phyloP scores from a whole-genome alignment of 2,888 invertebrate genomes.

The Cremastinae sp. region DNA sequence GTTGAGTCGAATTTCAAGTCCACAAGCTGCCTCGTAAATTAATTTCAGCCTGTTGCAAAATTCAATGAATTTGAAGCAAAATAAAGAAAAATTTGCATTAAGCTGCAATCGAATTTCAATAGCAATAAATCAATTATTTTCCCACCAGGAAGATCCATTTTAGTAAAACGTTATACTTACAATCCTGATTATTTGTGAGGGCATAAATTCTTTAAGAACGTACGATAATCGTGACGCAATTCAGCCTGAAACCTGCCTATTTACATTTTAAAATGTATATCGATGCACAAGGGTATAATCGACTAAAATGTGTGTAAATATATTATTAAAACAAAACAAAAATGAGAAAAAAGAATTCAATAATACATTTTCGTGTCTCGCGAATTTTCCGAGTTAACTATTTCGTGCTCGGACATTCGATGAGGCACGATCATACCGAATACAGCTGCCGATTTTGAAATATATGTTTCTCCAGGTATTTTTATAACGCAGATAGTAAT shows the following conservation, averaged over 20 bases:
- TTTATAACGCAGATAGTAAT: slow-evolving; percentile 60
- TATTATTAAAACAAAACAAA: slow-evolving; percentile 12
- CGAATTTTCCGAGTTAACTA: slow-evolving; percentile 4
- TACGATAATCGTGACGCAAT: slow-evolving; percentile 60
- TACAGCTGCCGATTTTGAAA: slow-evolving; percentile 56
- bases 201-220: slow-evolving; percentile 9
- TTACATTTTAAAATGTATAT: slow-evolving; percentile 51
- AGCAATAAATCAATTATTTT: slow-evolving; percentile 17
- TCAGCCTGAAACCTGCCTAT: slow-evolving; percentile 66
- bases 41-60: slow-evolving; percentile 66
- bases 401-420: slow-evolving; percentile 4
- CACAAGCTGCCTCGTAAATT: slow-evolving; percentile 77
- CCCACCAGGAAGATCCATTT: slow-evolving; percentile 13
- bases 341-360: slow-evolving; percentile 36
- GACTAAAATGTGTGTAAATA: slow-evolving; percentile 43
- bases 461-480: slow-evolving; percentile 58
- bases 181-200: slow-evolving; percentile 23
- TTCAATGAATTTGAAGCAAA: slow-evolving; percentile 64
- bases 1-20: slow-evolving; percentile 55
- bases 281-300: slow-evolving; percentile 51
- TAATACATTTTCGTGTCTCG: slow-evolving; percentile 3
- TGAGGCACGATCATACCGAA: slow-evolving; percentile 22
- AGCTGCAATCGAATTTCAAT: slow-evolving; percentile 41
- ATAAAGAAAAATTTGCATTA: slow-evolving; percentile 44
- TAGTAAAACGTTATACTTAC: slow-evolving; percentile 31